Conservation (phyloP, 2,888 invertebrate species). For the Branchellion lobata region DNA sequence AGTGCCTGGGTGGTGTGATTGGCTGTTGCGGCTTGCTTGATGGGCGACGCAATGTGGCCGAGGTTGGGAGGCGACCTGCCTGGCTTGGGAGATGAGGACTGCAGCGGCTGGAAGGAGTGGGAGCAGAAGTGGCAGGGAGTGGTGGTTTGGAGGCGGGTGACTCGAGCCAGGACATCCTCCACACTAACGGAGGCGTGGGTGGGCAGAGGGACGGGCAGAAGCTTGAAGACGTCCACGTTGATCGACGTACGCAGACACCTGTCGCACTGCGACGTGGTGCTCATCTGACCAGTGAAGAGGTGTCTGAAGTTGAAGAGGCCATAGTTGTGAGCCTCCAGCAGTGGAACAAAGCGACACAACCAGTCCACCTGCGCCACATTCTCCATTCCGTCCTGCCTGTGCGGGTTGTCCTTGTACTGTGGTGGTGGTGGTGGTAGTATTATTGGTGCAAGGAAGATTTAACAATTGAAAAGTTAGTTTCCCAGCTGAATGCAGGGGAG, state of each 20-base stretch:
- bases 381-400: background rate
- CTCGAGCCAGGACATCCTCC: background rate
- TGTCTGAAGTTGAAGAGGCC: background rate
- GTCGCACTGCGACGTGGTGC: background rate
- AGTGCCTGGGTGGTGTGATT: background rate
- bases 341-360: background rate
- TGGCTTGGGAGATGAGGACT: background rate
- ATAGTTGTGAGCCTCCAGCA: background rate
- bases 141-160: background rate
- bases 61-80: background rate
- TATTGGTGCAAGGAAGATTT: background rate
- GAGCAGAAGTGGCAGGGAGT: background rate
- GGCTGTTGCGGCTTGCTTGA: no score
- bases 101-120: conserved; percentile 23
- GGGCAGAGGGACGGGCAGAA: conserved; percentile 32
- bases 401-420: background rate
- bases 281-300: conserved; percentile 35
- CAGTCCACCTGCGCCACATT: background rate
- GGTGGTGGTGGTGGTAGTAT: background rate
- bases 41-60: background rate
- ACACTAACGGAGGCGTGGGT: background rate
- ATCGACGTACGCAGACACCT: background rate
- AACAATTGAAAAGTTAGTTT: background rate
- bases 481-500: no score
- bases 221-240: conserved; percentile 30